Evolutionary conservation across 2,797 vertebrate genomes (phyloP), one percentile per base, ranked within the genome.

Genomic region (Eidolon dupreanum): DNA sequence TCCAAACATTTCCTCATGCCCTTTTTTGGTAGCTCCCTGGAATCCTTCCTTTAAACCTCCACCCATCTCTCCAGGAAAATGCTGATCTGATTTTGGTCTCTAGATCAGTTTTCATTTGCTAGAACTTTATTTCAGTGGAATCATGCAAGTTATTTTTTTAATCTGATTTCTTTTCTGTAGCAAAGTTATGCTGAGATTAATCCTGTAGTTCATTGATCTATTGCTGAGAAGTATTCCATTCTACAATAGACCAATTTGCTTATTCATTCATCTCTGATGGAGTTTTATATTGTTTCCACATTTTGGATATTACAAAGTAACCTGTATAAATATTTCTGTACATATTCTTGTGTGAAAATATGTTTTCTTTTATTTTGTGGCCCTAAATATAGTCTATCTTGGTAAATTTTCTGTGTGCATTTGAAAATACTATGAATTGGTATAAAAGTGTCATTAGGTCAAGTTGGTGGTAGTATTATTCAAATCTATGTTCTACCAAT

Each of bases 231-330:
- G 38, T 11, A 24, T 24, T 10, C 65, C 15, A 0, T 4, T 12
- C 19, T 3, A 9, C 6, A 3, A 7, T 8, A 26, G 0, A 2
- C 33, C 22, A 1, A 3, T 1, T 15, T 15, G 6, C 8, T 31
- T 15, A 7, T 9, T 61, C 7, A 2, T 5, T n/a, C 7, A 26
- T 7, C 36, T 41, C 3, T 26, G 33, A 12, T 20, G 6, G 49
- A 46, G 19, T 5, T 16, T 38, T 8, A 4, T 8, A 19, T 4
- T 36, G 49, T 61, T 51, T 33, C 55, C 57, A 20, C 49, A 20
- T 10, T 81, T 38, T 8, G n/a, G 33, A 17, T 31, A 13, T 59
- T 55, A 57, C 26, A 61, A 24, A 66, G 22, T 33, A 59, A 57
- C 8, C 24, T 24, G 31, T 53, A 2, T 46, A 43, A 65, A 82